Conservation (phyloP, 2,113 vertebrate genomes). For the Piprites chloris region DNA sequence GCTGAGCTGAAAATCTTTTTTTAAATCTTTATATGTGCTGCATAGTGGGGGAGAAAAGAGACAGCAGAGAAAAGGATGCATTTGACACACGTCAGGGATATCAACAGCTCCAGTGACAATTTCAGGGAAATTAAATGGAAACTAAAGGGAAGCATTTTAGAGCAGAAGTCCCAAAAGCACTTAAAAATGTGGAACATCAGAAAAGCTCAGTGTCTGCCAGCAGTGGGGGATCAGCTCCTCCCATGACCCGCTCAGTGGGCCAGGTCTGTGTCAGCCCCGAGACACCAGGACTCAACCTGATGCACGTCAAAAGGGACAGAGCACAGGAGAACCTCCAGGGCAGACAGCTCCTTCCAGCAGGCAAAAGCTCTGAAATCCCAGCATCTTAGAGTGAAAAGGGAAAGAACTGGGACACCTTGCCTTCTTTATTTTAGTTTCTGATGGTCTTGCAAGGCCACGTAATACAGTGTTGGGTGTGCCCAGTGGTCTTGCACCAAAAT, state of each 20-base stretch:
- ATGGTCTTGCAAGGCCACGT: neutral
- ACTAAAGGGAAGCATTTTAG: slow-evolving; percentile 29
- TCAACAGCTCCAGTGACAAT: slow-evolving; percentile 42
- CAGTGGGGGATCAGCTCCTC: neutral
- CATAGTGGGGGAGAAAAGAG: slow-evolving; percentile 7
- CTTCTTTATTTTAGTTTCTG: neutral
- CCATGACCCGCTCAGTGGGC: neutral
- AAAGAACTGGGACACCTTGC: neutral
- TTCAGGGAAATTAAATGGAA: slow-evolving; percentile 63
- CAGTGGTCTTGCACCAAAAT: neutral
- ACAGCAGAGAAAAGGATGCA: slow-evolving; percentile 26
- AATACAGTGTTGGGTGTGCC: neutral
- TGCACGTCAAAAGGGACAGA: neutral
- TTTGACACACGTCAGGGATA: slow-evolving; percentile 57
- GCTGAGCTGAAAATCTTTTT: slow-evolving; percentile 14
- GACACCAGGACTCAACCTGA: neutral
- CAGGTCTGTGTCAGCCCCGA: neutral
- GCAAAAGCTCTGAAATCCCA: neutral
- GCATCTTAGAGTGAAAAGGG: neutral
- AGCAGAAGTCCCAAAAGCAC: slow-evolving; percentile 38
- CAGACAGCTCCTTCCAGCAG: neutral
- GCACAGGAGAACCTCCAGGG: neutral
- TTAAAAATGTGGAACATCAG: slow-evolving; percentile 10
- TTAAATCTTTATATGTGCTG: neutral
- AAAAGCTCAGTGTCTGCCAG: neutral